A percentile compares a stretch with the other conserved stretches of the same genome.
Evolutionary conservation across 2,113 vertebrate species (phyloP).

Genomic region (Falcunculus frontatus): DNA sequence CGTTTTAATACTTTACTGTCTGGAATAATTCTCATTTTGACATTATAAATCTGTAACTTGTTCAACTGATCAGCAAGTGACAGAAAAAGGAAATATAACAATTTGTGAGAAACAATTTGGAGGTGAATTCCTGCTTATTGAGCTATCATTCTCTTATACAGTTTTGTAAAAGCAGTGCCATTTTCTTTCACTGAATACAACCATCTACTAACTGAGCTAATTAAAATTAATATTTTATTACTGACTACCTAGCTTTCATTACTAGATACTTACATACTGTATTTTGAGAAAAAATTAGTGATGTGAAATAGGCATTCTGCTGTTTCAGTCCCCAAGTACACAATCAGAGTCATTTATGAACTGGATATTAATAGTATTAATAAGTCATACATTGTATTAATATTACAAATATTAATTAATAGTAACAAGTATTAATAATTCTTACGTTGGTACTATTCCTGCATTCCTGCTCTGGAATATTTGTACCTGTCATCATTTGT

Average conservation of each 20-base stretch:
- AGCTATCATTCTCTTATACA: neutral
- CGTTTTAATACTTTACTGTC: neutral
- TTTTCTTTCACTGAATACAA: neutral
- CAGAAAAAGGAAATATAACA: neutral
- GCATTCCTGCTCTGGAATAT: neutral
- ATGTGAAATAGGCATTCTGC: neutral
- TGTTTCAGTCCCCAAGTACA: neutral
- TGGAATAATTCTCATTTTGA: neutral
- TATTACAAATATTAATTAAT: neutral
- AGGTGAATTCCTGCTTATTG: neutral
- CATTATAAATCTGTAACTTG: neutral
- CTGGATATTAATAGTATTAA: neutral
- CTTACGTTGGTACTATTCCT: neutral
- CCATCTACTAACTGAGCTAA: neutral
- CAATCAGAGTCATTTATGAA: neutral
- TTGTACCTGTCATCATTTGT: neutral
- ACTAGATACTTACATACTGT: neutral
- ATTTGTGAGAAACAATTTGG: neutral
- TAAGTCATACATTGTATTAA: neutral
- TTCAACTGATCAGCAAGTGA: neutral
- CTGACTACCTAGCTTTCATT: neutral
- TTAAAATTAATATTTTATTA: neutral
- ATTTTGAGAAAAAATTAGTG: neutral
- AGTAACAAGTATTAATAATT: neutral
- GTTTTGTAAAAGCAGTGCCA: neutral